Base-by-base conservation (phyloP, 2,888 invertebrate species). In the Oligia strigilis region DNA sequence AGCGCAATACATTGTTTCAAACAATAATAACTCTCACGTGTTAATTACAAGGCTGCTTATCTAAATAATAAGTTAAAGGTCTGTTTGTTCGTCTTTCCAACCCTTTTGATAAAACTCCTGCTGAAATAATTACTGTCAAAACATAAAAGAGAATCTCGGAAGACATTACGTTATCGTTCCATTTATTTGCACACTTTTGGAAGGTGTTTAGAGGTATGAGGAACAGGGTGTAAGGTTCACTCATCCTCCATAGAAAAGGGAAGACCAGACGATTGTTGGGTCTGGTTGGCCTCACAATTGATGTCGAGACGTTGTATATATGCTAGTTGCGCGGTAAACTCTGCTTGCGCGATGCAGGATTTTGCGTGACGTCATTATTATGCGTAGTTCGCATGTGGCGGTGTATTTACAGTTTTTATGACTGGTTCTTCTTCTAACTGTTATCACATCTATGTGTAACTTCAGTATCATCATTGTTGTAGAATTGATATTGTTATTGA, bases 11-110 rank as follows among this genome's bases (percentile, higher is more conserved):
- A 77, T 80, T 85, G 87, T 85, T 84, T 64, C 55, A 52, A 79
- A 79, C 84, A 79, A 87, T 77, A 87, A 87, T 87, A 87, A 87
- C 46, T 77, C 75, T 76, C 66, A 87, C 66, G 75, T 75, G 60
- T 83, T 79, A 83, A 83, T 78, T 71, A 76, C 62, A 55, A 76
- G 65, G 49, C 19, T 43, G 73, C 76, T 86, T 83, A 83, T 83
- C 86, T 86, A 23, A 67, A 82, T 64, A 72, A 80, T 72, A 77
- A 66, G 75, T 78, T 79, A 70, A 67, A 75, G 79, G 83, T 83
- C 81, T 81, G 86, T 88, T 86, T 83, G 86, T 88, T 72, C 36
- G 64, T 81, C 52, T 72, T 81, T 69, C 29, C 14, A 40, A 72
- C 66, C 62, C 49, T 69, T 52, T 72, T 69, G 81, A 85, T 85